Base-by-base conservation (phyloP, 1,140 invertebrate genomes). In the Drosophila novamexicana region DNA sequence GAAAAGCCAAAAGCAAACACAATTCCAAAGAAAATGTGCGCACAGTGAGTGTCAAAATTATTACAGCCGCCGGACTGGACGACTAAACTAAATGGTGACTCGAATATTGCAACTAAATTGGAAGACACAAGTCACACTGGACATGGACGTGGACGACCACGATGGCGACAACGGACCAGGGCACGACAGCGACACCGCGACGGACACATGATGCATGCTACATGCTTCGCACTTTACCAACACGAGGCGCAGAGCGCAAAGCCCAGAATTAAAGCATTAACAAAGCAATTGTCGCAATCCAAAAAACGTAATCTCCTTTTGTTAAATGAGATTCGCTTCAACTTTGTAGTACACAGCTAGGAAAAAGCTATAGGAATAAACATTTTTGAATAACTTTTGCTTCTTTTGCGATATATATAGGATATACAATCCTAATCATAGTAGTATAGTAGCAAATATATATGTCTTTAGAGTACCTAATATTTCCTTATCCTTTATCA, bases 31-130 rank as follows among this genome's bases (percentile, higher is more conserved):
- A 56, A 77, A 62, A 45, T 9, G 18, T 32, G 53, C 52, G 54
- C 66, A 84, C 77, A 84, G 81, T 80, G 71, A 86, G 81, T 86
- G 82, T 79, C 69, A 81, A 81, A 86, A 86, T 81, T 86, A 86
- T 86, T 81, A 76, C 79, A 79, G 53, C 71, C 59, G 56, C 56
- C 45, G 57, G 47, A 62, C 36, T 32, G 44, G 42, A 5, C 10
- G 5, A 16, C 10, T 7, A 32, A 49, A 49, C 52, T 61, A 61
- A 61, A 47, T 61, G 58, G 53, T 67, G 81, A 76, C 56, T 63
- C 37, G 52, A 71, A 71, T 67, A 76, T 70, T 56, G 66, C 49
- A 56, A 73, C 61, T 68, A 69, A 79, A 83, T 73, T 68, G 56
- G 70, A 70, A 52, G 56, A 47, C 52, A 45, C 83, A 84, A 80